Base-by-base conservation (phyloP, 37 sponge, comb jelly and placozoan species). In the Aplysina aerophoba region DNA sequence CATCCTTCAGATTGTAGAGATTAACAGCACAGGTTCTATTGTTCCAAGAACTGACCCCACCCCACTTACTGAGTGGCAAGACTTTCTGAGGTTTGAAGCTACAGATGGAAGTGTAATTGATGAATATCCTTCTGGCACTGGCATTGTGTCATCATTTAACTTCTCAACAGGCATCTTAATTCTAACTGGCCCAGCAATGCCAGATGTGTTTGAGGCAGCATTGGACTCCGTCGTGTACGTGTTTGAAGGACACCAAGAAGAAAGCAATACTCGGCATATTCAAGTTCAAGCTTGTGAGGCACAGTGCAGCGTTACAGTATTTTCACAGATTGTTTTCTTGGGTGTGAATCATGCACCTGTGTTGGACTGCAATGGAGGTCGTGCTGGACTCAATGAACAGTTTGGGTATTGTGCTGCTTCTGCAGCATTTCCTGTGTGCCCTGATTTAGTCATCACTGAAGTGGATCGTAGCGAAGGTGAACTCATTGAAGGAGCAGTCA, bases 161-260 rank as follows among this genome's bases (percentile, higher is more conserved):
- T 22, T 24, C 25, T 21, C 54, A 22, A 40, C n/a, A 4, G 71
- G 72, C 14, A 83, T 58, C 4, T 61, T 93, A 41, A 82, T 79
- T 41, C 79, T 93, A 14, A 28, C 33, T 3, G 94, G 94, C 5
- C 79, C 60, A 35, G 91, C 91, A 22, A 62, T 65, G 0, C 90
- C 85, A 24, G 31, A 22, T 15, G 72, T 62, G n/a, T 93, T 81
- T 66, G 81, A 90, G 35, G 53, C 34, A 39, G 86, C 88, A 30
- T 69, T 93, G n/a, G 73, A 86, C 21, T 78, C 67, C 0, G 69
- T 93, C 15, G 67, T 59, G 27, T 93, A 90, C 60, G 67, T 60
- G 37, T 88, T 90, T 83, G 55, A 33, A n/a, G 86, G 80, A 4
- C 40, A 39, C 15, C 78, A 75, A 41, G 78, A 36, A 19, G 78